Percentiles rank a stretch among this genome's conserved stretches.
phyloP scores from a whole-genome alignment of 2,797 vertebrate species.

The Taenioides sp. region DNA sequence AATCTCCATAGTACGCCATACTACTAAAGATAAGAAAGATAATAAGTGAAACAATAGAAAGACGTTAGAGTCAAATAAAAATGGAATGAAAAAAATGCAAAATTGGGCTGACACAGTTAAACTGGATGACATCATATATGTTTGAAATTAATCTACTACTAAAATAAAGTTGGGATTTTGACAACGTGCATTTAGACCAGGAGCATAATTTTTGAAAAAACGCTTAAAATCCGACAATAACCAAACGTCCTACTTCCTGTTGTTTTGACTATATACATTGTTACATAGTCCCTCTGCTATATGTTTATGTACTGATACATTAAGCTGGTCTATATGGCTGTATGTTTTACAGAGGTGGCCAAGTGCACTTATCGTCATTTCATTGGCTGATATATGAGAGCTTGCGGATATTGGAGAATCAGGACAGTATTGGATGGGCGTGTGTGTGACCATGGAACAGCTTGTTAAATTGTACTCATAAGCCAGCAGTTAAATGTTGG shows the following conservation, averaged over 20 bases:
- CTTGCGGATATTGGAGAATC: conserved; percentile 47
- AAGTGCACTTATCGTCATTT: conserved; percentile 41
- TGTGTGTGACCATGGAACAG: conserved; percentile 72
- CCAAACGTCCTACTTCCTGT: not conserved
- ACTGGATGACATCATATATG: not conserved
- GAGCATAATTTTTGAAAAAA: too few relatives aligned
- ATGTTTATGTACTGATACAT: not conserved
- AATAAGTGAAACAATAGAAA: too few relatives aligned
- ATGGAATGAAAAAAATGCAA: too few relatives aligned
- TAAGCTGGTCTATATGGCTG: not conserved
- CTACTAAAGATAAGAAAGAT: too few relatives aligned
- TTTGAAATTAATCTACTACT: not conserved
- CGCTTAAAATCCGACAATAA: too few relatives aligned
- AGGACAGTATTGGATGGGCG: conserved; percentile 37
- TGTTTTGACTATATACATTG: not conserved
- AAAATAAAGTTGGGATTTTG: not conserved
- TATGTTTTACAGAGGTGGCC: conserved; percentile 42
- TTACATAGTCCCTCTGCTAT: not conserved
- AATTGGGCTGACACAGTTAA: too few relatives aligned
- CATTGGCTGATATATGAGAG: conserved; percentile 58
- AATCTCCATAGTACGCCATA: too few relatives aligned
- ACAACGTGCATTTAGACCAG: too few relatives aligned
- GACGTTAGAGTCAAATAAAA: not conserved
- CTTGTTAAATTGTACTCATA: conserved; percentile 83
- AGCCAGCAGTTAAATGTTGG: conserved; percentile 76